Percentiles rank a stretch among this genome's conserved stretches.
These are phyloP conservation scores for Gnathonemus longibarbis DNA, from an alignment of 2,113 vertebrate species.

Conservation along the genomic window DNA sequence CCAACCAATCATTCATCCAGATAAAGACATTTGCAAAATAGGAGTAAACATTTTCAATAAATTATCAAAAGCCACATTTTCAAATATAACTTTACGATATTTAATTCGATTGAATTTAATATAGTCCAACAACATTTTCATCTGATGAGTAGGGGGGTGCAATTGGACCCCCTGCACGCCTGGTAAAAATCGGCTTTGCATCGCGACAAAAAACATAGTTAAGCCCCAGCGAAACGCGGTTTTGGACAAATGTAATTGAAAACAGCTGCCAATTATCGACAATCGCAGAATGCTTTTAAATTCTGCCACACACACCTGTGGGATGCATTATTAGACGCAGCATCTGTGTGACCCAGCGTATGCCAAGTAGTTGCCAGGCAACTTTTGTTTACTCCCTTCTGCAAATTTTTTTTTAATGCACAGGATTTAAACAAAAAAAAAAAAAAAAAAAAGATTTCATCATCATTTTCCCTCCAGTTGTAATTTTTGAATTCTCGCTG, in stretches of 20 bases:
- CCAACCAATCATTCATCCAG: background rate
- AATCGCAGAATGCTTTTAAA: background rate
- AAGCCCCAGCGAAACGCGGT: background rate
- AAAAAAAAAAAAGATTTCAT: background rate
- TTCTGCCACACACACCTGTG: background rate
- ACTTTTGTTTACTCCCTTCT: background rate
- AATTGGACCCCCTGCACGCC: background rate
- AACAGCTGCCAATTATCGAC: background rate
- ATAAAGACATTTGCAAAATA: background rate
- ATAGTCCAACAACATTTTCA: background rate
- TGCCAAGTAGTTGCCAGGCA: background rate
- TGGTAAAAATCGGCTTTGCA: background rate
- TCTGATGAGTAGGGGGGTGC: background rate
- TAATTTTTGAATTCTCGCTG: background rate
- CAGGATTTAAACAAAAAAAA: background rate
- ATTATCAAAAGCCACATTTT: background rate
- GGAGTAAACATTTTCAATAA: background rate
- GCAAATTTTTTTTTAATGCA: background rate
- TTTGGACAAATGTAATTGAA: background rate
- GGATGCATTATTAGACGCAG: background rate
- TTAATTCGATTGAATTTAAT: background rate
- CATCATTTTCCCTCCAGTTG: background rate
- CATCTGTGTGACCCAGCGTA: background rate
- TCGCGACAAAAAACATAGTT: background rate
- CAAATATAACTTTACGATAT: background rate